Evolutionary conservation across 2,888 invertebrate genomes (phyloP).

Genomic region (Tipula confusa): DNA sequence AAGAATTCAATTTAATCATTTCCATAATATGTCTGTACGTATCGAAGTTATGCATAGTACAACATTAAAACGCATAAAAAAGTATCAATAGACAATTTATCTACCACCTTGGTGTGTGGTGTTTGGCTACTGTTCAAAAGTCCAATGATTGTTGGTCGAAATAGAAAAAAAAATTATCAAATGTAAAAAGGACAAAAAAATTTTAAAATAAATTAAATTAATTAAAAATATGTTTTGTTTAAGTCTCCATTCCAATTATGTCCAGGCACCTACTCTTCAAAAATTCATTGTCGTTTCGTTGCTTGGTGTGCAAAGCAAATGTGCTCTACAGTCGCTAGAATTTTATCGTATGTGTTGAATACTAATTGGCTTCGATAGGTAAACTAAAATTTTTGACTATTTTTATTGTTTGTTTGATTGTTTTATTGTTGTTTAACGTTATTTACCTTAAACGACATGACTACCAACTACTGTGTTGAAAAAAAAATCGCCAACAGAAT

Average conservation of each 20-base stretch:
- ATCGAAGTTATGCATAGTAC: slow-evolving; percentile 5
- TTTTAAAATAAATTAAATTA: background rate
- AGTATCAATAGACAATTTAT: background rate
- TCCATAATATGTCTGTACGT: background rate
- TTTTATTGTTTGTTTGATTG: slow-evolving; percentile 3
- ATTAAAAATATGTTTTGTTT: background rate
- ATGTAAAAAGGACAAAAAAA: background rate
- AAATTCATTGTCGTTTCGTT: no score
- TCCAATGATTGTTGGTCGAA: background rate
- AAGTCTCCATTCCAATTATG: no score
- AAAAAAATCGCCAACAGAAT: background rate
- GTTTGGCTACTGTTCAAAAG: background rate
- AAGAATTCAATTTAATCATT: background rate
- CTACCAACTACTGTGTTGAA: background rate
- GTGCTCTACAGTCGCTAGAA: background rate
- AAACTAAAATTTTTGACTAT: background rate
- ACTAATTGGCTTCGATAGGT: background rate
- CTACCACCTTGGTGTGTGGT: background rate
- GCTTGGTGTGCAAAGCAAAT: no score
- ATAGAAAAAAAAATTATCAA: background rate
- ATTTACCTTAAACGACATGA: background rate
- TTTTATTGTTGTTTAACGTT: slow-evolving; percentile 12
- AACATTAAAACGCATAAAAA: background rate
- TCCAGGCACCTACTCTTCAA: no score
- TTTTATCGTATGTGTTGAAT: background rate